Percentiles rank a stretch among this genome's conserved stretches.
Conservation (phyloP, 2,888 invertebrate genomes). For the Gryllus longicercus region DNA sequence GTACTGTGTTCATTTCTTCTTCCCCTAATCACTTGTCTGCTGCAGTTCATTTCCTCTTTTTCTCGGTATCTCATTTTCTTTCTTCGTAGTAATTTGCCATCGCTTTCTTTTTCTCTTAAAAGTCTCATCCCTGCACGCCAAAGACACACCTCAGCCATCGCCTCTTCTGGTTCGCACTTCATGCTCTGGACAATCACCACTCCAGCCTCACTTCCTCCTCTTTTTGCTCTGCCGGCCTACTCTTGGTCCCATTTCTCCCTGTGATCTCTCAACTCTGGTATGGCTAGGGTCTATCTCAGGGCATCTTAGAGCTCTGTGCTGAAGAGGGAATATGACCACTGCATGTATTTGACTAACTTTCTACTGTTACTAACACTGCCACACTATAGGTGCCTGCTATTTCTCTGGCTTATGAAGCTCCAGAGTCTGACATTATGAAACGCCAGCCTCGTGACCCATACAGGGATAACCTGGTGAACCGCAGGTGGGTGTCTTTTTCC, state of each 20-base stretch:
- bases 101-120: constrained; percentile 30
- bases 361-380: constrained; percentile 46
- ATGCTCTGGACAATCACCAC: background rate
- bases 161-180: background rate
- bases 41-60: constrained; percentile 22
- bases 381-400: constrained; percentile 91
- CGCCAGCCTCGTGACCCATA: constrained; percentile 95
- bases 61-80: constrained; percentile 33
- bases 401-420: constrained; percentile 98
- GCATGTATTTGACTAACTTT: constrained; percentile 34
- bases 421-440: constrained; percentile 99
- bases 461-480: constrained; percentile 98
- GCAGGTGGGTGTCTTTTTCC: constrained; percentile 70
- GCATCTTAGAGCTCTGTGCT: constrained; percentile 18
- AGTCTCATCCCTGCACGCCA: constrained; percentile 25
- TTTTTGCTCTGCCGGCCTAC: constrained; percentile 30
- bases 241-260: constrained; percentile 28
- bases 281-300: constrained; percentile 25
- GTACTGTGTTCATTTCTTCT: constrained; percentile 21
- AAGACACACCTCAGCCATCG: background rate
- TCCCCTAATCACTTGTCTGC: background rate
- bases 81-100: constrained; percentile 29
- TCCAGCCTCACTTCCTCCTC: background rate
- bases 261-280: constrained; percentile 26
- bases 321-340: constrained; percentile 27